Base-by-base conservation (phyloP, 53 echinoderm and acorn worm species). In the Holothuria scabra region DNA sequence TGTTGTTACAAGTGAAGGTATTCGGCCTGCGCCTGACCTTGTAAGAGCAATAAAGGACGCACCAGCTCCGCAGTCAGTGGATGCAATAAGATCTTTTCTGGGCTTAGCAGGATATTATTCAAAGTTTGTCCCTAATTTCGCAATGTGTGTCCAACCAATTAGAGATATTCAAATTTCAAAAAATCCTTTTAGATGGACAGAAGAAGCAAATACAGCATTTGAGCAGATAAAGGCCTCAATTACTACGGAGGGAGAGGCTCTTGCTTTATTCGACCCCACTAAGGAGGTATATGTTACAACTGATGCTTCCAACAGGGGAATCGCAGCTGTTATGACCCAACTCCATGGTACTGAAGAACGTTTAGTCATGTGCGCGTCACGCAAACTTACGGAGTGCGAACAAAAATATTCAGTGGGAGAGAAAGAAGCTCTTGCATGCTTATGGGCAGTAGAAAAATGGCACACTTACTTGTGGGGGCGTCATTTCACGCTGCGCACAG, bases 401-500 rank as follows among this genome's bases (percentile, higher is more conserved):
- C 78, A 55, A 48, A 49, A 78, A 20, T 78, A 78, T 31, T 78
- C 55, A 5, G 56, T 41, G 4, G 57, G 78, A 3, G 57, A 57
- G 28, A 78, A 78, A 78, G 56, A 78, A 25, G 57, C 78, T 16
- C 56, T 78, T 23, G 78, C 78, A 55, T 78, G 52, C 26, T 20
- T 78, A 12, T 78, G 78, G 78, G 78, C 78, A 12, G 55, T 78
- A 37, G 74, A 74, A 29, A 76, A 79, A 19, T 89, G 89, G 89
- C 70, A 59, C 59, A 89, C 79, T 31, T 89, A 88, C 84, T n/a
- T 74, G 21, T 74, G 74, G 49, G 74, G 74, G 8, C 4, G 20
- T 8, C 74, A 11, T 19, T 74, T 74, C 21, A 74, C 74, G 12
- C 49, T 74, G 18, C 74, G 89, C 19, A 89, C 84, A 7, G 72